Evolutionary conservation across 30 jellyfish, hydroid and myxozoan species (phyloP).

Genomic region (Phacellophora camtschatica): DNA sequence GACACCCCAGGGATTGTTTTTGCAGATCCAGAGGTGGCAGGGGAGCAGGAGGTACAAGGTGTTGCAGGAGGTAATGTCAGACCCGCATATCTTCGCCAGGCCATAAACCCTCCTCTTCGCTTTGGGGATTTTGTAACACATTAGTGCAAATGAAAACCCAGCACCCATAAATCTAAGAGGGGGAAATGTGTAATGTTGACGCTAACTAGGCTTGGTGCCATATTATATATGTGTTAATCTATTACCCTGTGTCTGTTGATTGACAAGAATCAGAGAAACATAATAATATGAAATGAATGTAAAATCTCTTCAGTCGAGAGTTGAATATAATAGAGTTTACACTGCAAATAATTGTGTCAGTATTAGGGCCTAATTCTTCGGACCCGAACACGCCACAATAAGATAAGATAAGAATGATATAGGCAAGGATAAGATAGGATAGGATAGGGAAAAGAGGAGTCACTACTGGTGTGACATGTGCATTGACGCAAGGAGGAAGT

Average conservation of each 20-base stretch:
- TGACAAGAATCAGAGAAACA: background rate
- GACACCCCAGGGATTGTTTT: slow-evolving; percentile 46
- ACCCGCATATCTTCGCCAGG: slow-evolving; percentile 52
- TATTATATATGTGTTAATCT: slow-evolving; percentile 13
- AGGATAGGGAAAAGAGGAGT: too few relatives aligned
- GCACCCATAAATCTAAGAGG: slow-evolving; percentile 5
- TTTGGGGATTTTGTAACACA: slow-evolving; percentile 61
- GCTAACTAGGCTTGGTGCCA: slow-evolving; percentile 56
- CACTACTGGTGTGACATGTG: too few relatives aligned
- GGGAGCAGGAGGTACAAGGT: slow-evolving; percentile 32
- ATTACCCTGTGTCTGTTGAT: slow-evolving; percentile 22
- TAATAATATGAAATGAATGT: background rate
- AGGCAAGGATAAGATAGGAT: too few relatives aligned
- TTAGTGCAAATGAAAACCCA: slow-evolving; percentile 26
- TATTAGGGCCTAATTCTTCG: slow-evolving; percentile 7
- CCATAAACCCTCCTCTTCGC: slow-evolving; percentile 65
- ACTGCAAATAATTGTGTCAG: background rate
- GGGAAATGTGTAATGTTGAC: slow-evolving; percentile 43
- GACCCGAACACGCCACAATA: slow-evolving; percentile 56
- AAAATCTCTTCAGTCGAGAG: background rate
- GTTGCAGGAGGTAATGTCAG: slow-evolving; percentile 36
- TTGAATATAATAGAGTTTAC: background rate
- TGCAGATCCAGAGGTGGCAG: slow-evolving; percentile 38
- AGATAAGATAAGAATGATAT: slow-evolving; percentile 45
- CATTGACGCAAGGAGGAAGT: too few relatives aligned